Evolutionary conservation across 1,140 invertebrate genomes (phyloP).

Genomic region (Diuraphis noxia): DNA sequence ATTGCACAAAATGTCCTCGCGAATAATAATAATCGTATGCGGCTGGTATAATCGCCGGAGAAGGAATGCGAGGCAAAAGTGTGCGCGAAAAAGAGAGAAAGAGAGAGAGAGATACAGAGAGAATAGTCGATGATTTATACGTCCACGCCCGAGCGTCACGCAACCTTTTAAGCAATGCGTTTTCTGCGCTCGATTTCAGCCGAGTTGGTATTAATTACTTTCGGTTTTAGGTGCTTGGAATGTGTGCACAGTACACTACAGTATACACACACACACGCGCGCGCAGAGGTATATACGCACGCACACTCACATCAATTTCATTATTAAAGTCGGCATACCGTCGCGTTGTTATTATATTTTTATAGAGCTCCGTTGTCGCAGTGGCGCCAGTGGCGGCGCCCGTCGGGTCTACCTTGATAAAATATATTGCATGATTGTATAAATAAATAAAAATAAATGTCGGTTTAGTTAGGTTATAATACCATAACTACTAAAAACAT

Average conservation of each 20-base stretch:
- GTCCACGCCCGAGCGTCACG: neutral
- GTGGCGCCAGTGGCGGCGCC: neutral
- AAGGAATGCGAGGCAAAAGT: neutral
- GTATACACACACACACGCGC: neutral
- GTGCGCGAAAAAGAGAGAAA: neutral
- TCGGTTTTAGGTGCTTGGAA: neutral
- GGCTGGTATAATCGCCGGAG: neutral
- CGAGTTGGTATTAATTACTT: neutral
- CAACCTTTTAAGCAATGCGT: conserved; percentile 16
- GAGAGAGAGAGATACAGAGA: conserved; percentile 19
- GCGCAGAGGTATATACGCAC: neutral
- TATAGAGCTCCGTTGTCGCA: neutral
- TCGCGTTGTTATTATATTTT: neutral
- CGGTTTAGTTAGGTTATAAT: neutral
- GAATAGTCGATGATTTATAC: conserved; percentile 15
- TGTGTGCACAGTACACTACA: neutral
- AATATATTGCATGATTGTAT: neutral
- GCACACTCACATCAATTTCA: neutral
- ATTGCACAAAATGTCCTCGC: neutral
- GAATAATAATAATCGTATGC: neutral
- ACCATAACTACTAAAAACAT: neutral
- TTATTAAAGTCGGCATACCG: neutral
- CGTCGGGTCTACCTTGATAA: neutral
- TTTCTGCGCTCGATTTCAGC: neutral
- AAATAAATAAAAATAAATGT: neutral